Base-by-base conservation (phyloP, 2,113 vertebrate species). In the Cairina moschata region DNA sequence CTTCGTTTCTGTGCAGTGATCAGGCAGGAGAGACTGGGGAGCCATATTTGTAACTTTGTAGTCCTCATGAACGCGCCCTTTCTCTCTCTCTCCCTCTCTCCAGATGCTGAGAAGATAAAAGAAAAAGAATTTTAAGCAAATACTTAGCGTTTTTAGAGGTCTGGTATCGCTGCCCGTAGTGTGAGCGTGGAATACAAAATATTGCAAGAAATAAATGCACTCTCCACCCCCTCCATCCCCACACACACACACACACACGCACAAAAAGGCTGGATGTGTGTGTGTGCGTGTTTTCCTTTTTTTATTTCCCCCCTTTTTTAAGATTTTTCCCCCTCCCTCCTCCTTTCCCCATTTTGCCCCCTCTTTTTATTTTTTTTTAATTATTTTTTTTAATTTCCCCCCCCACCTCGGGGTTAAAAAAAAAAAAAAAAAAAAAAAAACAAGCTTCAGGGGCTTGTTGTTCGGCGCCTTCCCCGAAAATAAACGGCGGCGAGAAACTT, bases 1-100 rank as follows among this genome's bases (percentile, higher is more conserved):
- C 97, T 98, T 97, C 93, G 31, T 97, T 97, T 97, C 97, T 97
- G 96, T 95, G 97, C 98, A 96, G 98, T 97, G 98, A 98, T 98
- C 98, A 98, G 98, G 98, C 98, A 97, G 95, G 97, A 97, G 98
- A 92, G 97, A 92, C 96, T 86, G 98, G 98, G 98, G 82, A 99
- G 98, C 98, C 98, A 99, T 99, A 98, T 99, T 99, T 99, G 98
- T 98, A 99, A 99, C 99, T 99, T 99, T 99, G 98, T 97, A 98
- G 98, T 98, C 96, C 98, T 98, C 97, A 98, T 98, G 98, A 98
- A 98, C 98, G 98, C 98, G 98, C 98, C 98, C 97, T 98, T 98
- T 97, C 96, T 95, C 97, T 97, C 91, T 93, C 96, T 86, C 96
- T 85, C 94, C 42, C 83, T 83, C 97, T 94, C 95, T 96, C 95